A percentile compares a stretch with the other conserved stretches of the same genome.
Conservation (phyloP, 2,797 vertebrate genomes). For the Sebastes trivittatus region DNA sequence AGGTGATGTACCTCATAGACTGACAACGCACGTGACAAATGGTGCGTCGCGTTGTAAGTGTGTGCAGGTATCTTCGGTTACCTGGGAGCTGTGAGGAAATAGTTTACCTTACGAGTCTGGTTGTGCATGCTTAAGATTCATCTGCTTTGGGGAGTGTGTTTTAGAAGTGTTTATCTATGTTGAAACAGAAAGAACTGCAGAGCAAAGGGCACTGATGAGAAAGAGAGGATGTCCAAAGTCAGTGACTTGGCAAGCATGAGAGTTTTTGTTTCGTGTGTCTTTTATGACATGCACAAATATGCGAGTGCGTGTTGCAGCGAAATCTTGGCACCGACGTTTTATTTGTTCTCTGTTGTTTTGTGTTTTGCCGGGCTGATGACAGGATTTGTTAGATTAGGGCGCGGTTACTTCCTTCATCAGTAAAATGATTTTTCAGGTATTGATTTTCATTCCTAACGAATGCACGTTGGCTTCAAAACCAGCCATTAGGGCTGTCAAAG, state of each 20-base stretch:
- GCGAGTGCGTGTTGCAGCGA: constrained; percentile 6
- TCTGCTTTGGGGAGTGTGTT: constrained; percentile 8
- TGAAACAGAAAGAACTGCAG: constrained; percentile 1
- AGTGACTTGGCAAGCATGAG: constrained; percentile 2
- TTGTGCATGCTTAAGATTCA: constrained; percentile 36
- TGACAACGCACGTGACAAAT: constrained; percentile 66
- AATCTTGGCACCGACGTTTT: constrained; percentile 6
- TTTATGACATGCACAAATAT: constrained; percentile 31
- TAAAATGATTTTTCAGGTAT: not conserved
- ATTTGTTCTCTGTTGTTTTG: constrained; percentile 26
- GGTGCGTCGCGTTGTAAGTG: constrained; percentile 46
- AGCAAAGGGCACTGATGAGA: not conserved
- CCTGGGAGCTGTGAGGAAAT: constrained; percentile 37
- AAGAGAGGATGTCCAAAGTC: not conserved
- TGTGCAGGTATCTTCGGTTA: constrained; percentile 41
- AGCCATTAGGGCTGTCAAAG: not conserved
- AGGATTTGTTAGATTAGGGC: constrained; percentile 1
- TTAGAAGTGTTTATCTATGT: not conserved
- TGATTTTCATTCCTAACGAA: constrained; percentile 17
- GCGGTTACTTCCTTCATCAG: not conserved
- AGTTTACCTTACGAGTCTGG: constrained; percentile 18
- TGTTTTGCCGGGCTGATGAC: constrained; percentile 18
- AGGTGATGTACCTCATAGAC: constrained; percentile 52
- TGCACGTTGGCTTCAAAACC: not conserved
- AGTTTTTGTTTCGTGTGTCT: constrained; percentile 25